Percentiles rank a stretch among this genome's conserved stretches.
phyloP scores from a whole-genome alignment of 2,888 invertebrate species.

The Spodoptera littoralis region DNA sequence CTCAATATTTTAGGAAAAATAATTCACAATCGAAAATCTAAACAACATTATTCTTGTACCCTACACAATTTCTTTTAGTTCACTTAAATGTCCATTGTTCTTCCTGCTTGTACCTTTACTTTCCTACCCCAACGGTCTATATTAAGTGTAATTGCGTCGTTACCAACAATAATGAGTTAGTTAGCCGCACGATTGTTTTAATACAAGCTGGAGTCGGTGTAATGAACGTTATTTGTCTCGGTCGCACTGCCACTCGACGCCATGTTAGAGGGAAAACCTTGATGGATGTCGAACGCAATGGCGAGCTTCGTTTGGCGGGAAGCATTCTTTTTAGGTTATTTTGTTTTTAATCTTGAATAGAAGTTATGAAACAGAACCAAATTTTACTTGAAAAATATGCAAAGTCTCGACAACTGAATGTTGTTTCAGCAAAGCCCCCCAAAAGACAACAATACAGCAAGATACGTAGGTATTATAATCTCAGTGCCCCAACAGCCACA shows the following conservation, averaged over 20 bases:
- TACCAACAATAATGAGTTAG: conserved; percentile 69
- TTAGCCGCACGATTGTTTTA: conserved; percentile 68
- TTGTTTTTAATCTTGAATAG: background rate
- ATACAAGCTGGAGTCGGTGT: conserved; percentile 57
- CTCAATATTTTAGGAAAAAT: too few relatives aligned
- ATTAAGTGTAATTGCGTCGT: conserved; percentile 70
- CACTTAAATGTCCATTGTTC: conserved; percentile 11
- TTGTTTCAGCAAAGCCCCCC: too few relatives aligned
- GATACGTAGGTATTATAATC: too few relatives aligned
- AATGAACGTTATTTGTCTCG: conserved; percentile 62
- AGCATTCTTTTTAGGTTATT: conserved; percentile 1
- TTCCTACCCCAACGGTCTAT: conserved; percentile 42
- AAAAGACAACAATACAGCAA: too few relatives aligned
- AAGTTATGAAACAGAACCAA: too few relatives aligned
- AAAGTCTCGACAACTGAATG: too few relatives aligned
- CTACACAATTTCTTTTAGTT: background rate
- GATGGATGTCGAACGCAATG: conserved; percentile 38
- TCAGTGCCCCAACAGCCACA: too few relatives aligned
- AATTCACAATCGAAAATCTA: too few relatives aligned
- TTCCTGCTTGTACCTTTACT: conserved; percentile 2
- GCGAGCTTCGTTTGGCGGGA: conserved; percentile 11
- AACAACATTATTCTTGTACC: too few relatives aligned
- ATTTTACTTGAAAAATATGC: too few relatives aligned
- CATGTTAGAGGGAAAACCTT: conserved; percentile 53
- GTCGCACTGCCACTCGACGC: conserved; percentile 32